A percentile compares a stretch with the other conserved stretches of the same genome.
Conservation (phyloP, 64 coral and sea anemone species). For the Porites australiensis region DNA sequence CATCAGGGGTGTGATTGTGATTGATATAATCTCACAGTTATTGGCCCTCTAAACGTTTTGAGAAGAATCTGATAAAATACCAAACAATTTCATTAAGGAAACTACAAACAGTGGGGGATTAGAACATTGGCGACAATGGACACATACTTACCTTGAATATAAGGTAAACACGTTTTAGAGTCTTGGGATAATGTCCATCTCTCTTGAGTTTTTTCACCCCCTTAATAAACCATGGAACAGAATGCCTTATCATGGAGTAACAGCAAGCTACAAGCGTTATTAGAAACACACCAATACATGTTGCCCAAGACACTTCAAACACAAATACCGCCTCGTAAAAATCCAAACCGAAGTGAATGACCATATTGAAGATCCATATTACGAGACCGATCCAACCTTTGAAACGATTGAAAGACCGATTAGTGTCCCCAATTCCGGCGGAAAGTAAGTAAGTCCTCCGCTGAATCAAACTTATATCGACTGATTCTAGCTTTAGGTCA, state of each 20-base stretch:
- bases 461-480: constrained; percentile 87
- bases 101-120: constrained; percentile 23
- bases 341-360: constrained; percentile 88
- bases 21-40: neutral
- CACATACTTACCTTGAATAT: constrained; percentile 77
- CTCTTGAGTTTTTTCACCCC: constrained; percentile 92
- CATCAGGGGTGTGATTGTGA: neutral
- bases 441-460: constrained; percentile 83
- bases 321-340: constrained; percentile 91
- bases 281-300: constrained; percentile 90
- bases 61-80: neutral
- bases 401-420: constrained; percentile 64
- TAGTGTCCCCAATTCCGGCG: constrained; percentile 86
- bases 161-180: constrained; percentile 70
- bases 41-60: neutral
- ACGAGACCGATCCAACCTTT: constrained; percentile 85
- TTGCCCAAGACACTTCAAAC: constrained; percentile 89
- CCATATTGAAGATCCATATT: constrained; percentile 84
- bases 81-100: neutral
- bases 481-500: neutral
- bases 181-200: constrained; percentile 89
- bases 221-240: constrained; percentile 89
- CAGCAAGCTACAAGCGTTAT: constrained; percentile 85
- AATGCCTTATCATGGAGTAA: constrained; percentile 84
- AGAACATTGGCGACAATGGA: neutral